Evolutionary conservation across 2,888 invertebrate genomes (phyloP).

Genomic region (Eupithecia vulgata): DNA sequence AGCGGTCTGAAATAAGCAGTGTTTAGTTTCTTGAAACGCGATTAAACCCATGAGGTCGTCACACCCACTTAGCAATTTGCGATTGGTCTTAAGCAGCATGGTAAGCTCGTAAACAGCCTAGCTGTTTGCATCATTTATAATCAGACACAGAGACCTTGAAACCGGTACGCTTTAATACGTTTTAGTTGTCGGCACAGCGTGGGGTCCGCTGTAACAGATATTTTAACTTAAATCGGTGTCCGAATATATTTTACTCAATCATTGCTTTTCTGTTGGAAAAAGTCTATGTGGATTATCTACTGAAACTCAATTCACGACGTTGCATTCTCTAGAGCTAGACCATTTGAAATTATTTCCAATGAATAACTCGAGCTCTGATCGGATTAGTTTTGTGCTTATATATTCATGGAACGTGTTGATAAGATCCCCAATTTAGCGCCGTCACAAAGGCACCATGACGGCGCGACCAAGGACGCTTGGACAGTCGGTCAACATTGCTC

Average conservation of each 20-base stretch:
- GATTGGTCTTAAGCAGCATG: slow-evolving; percentile 10
- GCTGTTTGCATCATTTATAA: slow-evolving; percentile 16
- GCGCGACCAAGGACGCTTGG: slow-evolving; percentile 59
- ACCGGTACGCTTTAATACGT: slow-evolving; percentile 16
- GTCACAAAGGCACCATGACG: slow-evolving; percentile 49
- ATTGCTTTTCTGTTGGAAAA: slow-evolving; percentile 27
- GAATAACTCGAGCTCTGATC: slow-evolving; percentile 32
- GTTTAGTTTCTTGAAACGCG: slow-evolving; percentile 16
- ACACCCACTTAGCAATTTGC: slow-evolving; percentile 17
- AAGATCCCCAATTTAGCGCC: slow-evolving; percentile 43
- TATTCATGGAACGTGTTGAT: slow-evolving; percentile 40
- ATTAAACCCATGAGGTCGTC: slow-evolving; percentile 13
- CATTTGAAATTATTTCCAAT: slow-evolving; percentile 34
- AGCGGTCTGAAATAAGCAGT: slow-evolving; percentile 11
- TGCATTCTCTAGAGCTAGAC: not conserved
- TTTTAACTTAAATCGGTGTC: slow-evolving; percentile 14
- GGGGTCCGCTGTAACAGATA: slow-evolving; percentile 1
- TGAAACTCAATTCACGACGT: not conserved
- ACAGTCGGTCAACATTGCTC: slow-evolving; percentile 66
- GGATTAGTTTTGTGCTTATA: slow-evolving; percentile 34
- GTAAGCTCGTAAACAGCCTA: slow-evolving; percentile 12
- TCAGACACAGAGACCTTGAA: slow-evolving; percentile 14
- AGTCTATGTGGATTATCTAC: not conserved
- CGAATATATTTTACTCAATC: slow-evolving; percentile 36
- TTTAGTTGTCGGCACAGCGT: slow-evolving; percentile 16